Base-by-base conservation (phyloP, 2,797 vertebrate species). In the Odontamblyopus rebecca region DNA sequence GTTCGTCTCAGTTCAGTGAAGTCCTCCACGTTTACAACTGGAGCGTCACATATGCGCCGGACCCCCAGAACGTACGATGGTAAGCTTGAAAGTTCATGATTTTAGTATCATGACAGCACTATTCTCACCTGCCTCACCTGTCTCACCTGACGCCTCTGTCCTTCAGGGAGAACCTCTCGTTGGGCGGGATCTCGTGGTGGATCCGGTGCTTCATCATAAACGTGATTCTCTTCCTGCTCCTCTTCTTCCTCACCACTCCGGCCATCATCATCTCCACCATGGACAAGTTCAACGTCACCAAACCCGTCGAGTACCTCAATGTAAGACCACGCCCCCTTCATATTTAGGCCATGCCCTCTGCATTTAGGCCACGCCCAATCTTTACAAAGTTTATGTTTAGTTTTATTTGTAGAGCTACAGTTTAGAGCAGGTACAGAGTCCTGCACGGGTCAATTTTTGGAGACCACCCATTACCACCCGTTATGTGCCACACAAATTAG, bases 251-350 rank as follows among this genome's bases (percentile, higher is more conserved):
- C 89, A 99, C 97, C 72, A 98, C 97, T 0, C 97, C 97, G 0
- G 97, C 97, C 83, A 99, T 99, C 90, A 99, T 99, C 91, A 98
- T 99, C 92, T 95, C 95, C 82, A 99, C 97, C 70, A 99, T 99
- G 97, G 97, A 99, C 95, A 98, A 98, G 93, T 99, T 99, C 87
- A 99, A 98, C 11, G 97, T 99, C 82, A 98, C 97, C 85, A 98
- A 98, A 82, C 97, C 97, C 0, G 97, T 99, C 77, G 97, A 98
- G 79, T 97, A 96, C 85, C 95, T 99, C 70, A 98, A 98, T 1
- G 97, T 98, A 93, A 95, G 96, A 8, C 2, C 29, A 8, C 29
- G 7, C 13, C 87, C 94, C 30, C 30, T 30, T 2, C 30, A 23
- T 0, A 23, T 30, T 30, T 35, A 35, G 6, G 6, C 32, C 32